Base-by-base conservation (phyloP, 2,797 vertebrate genomes). In the Syngnathus acus region DNA sequence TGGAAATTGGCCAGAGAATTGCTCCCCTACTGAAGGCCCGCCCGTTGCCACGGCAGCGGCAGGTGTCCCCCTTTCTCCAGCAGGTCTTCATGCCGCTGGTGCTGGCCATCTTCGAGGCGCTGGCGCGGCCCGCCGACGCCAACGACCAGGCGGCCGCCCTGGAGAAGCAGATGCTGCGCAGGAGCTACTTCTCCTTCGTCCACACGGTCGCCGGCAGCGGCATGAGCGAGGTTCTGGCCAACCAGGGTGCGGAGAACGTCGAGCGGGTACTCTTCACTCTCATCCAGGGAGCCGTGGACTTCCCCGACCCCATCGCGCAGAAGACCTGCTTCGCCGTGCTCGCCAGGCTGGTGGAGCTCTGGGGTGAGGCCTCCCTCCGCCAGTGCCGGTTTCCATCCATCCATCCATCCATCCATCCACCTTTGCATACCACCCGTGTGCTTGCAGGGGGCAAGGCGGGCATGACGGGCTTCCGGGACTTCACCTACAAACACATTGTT, bases 321-420 rank as follows among this genome's bases (percentile, higher is more conserved):
- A 99, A 98, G 68, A 98, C 94, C n/a, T 99, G 97, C 81, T 99
- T 99, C 87, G 95, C 97, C 81, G 94, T 98, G 77, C 94, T 99
- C 14, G 94, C 95, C 39, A 94, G 93, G 73, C 74, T 99, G 78
- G 95, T 99, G 73, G 97, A 99, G 78, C 93, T 97, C 70, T 98
- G 97, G 97, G 97, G 96, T 98, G 89, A 90, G 92, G 4, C 26
- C 45, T 14, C 16, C 45, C 1, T 13, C 11, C 9, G 11, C 13
- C 4, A 3, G 21, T 9, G 21, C 50, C 50, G 7, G 19, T n/a
- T 23, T 3, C 7, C 50, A 19, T n/a, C 9, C 50, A 8, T 4
- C 21, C 4, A 9, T 9, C 8, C 42, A 11, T 0, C 2, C 42
- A 11, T 13, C 6, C 50, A 19, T 19, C 8, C 50, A 8, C 2